These are phyloP conservation scores for Barbus barbus DNA, from an alignment of 2,113 vertebrate genomes.

Conservation along the genomic window DNA sequence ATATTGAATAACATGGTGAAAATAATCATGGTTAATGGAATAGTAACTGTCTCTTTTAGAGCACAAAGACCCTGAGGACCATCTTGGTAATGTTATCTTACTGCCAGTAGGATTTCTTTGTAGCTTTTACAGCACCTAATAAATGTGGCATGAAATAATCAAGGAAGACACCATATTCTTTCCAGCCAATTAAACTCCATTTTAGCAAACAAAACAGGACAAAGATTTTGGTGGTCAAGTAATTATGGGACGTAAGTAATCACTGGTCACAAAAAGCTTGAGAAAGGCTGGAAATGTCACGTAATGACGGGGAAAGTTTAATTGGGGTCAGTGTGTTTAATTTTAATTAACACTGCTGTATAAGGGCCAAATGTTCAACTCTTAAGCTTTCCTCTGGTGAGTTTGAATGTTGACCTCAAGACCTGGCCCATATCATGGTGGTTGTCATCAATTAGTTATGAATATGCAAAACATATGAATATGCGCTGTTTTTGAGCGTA, in stretches of 20 bases:
- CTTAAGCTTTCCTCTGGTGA: conserved; percentile 16
- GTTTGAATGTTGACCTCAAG: not conserved
- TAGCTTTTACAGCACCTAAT: conserved; percentile 50
- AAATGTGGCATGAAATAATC: conserved; percentile 59
- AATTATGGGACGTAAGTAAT: conserved; percentile 52
- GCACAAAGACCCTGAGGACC: conserved; percentile 22
- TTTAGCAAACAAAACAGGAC: conserved; percentile 48
- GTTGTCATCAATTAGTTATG: not conserved
- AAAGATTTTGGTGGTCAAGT: conserved; percentile 45
- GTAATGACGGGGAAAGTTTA: conserved; percentile 40
- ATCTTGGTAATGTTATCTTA: conserved; percentile 39
- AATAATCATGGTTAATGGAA: conserved; percentile 32
- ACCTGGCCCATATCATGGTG: not conserved
- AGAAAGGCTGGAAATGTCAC: conserved; percentile 29
- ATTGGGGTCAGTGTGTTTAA: conserved; percentile 27
- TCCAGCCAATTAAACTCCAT: conserved; percentile 57
- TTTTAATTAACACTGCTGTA: conserved; percentile 27
- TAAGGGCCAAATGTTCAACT: not conserved
- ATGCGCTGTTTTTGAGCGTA: too few relatives aligned
- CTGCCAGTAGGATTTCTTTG: conserved; percentile 36
- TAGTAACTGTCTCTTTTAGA: conserved; percentile 26
- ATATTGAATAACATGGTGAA: conserved; percentile 21
- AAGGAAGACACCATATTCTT: conserved; percentile 55
- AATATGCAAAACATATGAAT: not conserved
- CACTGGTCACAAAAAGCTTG: conserved; percentile 45